phyloP scores from a whole-genome alignment of 2,113 vertebrate species.

The Thalassarche chlororhynchos region DNA sequence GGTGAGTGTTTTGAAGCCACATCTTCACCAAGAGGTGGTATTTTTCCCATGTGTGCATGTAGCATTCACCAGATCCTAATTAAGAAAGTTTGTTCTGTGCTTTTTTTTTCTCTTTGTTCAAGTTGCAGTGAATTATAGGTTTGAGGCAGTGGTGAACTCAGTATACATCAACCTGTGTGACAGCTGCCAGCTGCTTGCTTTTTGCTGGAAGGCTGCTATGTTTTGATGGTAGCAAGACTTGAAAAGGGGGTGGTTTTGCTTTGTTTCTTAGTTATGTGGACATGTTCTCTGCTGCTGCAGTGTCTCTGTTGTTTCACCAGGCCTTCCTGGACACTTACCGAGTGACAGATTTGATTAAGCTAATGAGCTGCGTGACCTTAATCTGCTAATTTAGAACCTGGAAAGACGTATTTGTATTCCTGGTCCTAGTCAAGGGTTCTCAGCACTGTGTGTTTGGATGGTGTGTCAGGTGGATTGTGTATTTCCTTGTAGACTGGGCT shows the following conservation, averaged over 20 bases:
- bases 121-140: not conserved
- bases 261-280: not conserved
- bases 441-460: not conserved
- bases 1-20: not conserved
- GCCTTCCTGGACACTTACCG: not conserved
- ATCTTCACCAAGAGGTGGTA: not conserved
- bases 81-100: not conserved
- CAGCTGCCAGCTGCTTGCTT: not conserved
- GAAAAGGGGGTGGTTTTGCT: not conserved
- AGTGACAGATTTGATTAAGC: not conserved
- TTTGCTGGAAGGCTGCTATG: not conserved
- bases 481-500: not conserved
- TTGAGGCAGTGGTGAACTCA: not conserved
- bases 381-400: not conserved
- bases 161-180: not conserved
- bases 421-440: not conserved
- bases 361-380: not conserved
- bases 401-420: not conserved
- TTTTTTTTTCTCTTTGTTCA: not conserved
- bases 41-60: not conserved
- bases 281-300: not conserved
- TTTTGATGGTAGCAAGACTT: not conserved
- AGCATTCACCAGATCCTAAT: not conserved
- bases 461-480: not conserved
- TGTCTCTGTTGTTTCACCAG: not conserved